These are phyloP conservation scores for Epizoanthus fatuus DNA, from an alignment of 92 coral and sea anemone genomes.

Conservation along the genomic window DNA sequence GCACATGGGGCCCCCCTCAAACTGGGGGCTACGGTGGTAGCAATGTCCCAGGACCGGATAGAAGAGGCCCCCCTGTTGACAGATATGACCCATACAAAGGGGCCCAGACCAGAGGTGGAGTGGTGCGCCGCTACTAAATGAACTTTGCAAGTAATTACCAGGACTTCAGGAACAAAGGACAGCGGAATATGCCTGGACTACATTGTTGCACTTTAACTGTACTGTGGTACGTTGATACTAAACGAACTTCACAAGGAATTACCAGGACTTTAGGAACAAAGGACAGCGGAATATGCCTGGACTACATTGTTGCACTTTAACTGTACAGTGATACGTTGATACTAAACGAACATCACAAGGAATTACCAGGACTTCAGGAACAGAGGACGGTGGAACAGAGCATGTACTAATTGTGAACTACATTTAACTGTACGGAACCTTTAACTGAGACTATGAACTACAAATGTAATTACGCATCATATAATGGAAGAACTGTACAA, in stretches of 20 bases:
- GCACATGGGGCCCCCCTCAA: constrained; percentile 78
- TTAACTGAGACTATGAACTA: background rate
- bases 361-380: background rate
- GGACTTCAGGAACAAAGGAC: background rate
- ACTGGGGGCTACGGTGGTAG: constrained; percentile 67
- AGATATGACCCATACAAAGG: constrained; percentile 93
- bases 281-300: background rate
- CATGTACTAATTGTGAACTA: too few species aligned
- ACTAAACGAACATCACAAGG: constrained; percentile 13
- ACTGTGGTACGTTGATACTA: constrained; percentile 72
- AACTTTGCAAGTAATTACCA: background rate
- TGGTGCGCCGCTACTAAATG: constrained; percentile 79
- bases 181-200: background rate
- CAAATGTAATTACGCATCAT: background rate
- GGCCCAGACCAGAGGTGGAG: constrained; percentile 74
- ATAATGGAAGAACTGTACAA: background rate
- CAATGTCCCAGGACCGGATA: constrained; percentile 76
- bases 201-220: background rate
- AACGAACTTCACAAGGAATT: background rate
- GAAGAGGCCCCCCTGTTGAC: constrained; percentile 84
- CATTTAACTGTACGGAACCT: background rate
- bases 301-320: background rate
- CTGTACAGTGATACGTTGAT: constrained; percentile 65
- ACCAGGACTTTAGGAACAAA: background rate
- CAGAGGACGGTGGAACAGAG: background rate